Evolutionary conservation across 2,888 invertebrate genomes (phyloP), one percentile per base, ranked within the genome.

Genomic region (Andrena fulva): DNA sequence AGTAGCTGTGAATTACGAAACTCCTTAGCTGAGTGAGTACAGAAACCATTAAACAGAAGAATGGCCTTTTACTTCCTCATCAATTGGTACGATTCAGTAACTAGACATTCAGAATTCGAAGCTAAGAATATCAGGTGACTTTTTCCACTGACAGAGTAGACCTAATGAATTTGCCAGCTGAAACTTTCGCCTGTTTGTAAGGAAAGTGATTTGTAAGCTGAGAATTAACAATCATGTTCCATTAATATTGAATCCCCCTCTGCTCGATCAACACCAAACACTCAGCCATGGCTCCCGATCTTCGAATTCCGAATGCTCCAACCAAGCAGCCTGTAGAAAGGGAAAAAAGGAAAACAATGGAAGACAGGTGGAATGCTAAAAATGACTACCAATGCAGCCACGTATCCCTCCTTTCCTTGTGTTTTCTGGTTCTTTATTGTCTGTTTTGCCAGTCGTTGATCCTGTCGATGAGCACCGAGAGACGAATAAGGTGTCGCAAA

Each of bases 401-500:
- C 52, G 24, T 33, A 42, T 42, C 42, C 42, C 42, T 60, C 24
- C 64, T 27, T 48, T 20, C 27, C 50, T 42, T 20, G 2, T 50
- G 16, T 42, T 42, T 56, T 27, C 24, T 29, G n/a, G 8, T 52
- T 62, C 33, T 48, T 64, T 60, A 75, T 68, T 82, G 54, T 60
- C 64, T 31, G 20, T 59, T 69, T 16, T 12, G 42, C 2, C 73
- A 54, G 20, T 33, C 74, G 54, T 63, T 79, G 64, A 79, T 67
- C 54, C 63, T 66, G 48, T 74, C 78, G 74, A 82, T 73, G 86
- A 68, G 56, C 56, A 59, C 77, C 73, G 77, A 68, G 80, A 82
- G 54, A 64, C 83, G 74, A 77, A 66, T 69, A 56, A 73, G 33
- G 20, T 59, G 56, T 76, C 60, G 59, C 60, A 42, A 77, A 68